Evolutionary conservation across 2,888 invertebrate genomes (phyloP).

Genomic region (Leptinotarsa peninsularis): DNA sequence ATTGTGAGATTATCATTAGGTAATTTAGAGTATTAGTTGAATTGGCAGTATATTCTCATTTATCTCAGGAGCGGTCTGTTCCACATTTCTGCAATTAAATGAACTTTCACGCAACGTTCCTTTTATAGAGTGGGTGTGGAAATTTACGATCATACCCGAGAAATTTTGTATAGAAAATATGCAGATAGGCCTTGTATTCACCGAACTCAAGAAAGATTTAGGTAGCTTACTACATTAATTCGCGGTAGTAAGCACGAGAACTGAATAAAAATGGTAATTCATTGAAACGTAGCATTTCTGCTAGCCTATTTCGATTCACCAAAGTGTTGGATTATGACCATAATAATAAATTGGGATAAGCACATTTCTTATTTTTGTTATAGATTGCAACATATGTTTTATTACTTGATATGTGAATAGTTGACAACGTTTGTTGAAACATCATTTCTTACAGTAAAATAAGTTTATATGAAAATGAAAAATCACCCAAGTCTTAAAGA

Average conservation of each 20-base stretch:
- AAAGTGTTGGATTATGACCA: not conserved
- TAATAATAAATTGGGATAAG: not conserved
- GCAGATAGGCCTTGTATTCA: not conserved
- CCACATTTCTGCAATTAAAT: not conserved
- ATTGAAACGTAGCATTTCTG: not conserved
- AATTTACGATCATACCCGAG: constrained; percentile 1
- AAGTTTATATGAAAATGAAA: not conserved
- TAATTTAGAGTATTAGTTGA: too few relatives aligned
- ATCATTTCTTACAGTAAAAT: not conserved
- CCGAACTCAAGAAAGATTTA: constrained; percentile 1
- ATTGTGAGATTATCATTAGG: not conserved
- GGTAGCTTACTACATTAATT: not conserved
- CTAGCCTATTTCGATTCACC: not conserved
- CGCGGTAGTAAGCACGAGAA: not conserved
- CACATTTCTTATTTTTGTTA: not conserved
- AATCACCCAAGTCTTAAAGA: not conserved
- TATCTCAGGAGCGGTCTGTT: not conserved
- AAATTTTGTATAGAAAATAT: constrained; percentile 8
- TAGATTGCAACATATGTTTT: too few relatives aligned
- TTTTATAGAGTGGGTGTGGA: constrained; percentile 11
- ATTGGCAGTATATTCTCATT: not conserved
- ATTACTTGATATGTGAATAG: too few relatives aligned
- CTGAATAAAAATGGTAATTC: constrained; percentile 5
- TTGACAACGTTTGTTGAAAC: not conserved
- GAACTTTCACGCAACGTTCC: not conserved